A percentile compares a stretch with the other conserved stretches of the same genome.
Conservation (phyloP, 2,888 invertebrate genomes). For the Lycocerus yunnanus region DNA sequence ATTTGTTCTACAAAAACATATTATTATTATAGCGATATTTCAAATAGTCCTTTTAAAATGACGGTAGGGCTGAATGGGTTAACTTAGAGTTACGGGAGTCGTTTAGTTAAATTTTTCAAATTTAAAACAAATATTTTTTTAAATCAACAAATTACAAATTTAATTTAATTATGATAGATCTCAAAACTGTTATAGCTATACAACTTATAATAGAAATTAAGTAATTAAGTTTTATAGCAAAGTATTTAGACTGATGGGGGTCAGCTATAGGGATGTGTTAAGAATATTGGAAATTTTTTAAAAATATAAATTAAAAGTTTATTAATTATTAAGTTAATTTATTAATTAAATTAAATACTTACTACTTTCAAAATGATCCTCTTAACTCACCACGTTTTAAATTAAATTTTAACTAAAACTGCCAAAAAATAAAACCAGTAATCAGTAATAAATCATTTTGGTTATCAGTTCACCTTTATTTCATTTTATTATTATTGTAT, state of each 20-base stretch:
- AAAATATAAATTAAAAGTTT: neutral
- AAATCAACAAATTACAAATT: neutral
- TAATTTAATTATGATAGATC: neutral
- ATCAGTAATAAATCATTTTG: neutral
- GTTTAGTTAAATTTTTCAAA: too few species aligned
- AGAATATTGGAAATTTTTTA: neutral
- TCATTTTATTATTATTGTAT: neutral
- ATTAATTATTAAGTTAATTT: neutral
- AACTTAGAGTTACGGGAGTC: too few species aligned
- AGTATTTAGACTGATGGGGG: neutral
- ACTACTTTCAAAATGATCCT: neutral
- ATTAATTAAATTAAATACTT: neutral
- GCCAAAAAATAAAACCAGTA: neutral
- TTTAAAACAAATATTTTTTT: too few species aligned
- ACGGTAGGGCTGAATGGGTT: too few species aligned
- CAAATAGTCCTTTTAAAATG: too few species aligned
- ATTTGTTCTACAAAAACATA: too few species aligned
- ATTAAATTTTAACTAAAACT: neutral
- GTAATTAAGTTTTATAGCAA: neutral
- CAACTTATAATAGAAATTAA: neutral
- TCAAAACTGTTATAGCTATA: neutral
- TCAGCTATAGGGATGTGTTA: neutral
- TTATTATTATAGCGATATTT: too few species aligned
- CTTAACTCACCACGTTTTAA: neutral
- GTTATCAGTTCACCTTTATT: neutral